A percentile compares a stretch with the other conserved stretches of the same genome.
These are phyloP conservation scores for Pocota personata DNA, from an alignment of 2,888 invertebrate genomes.

Conservation along the genomic window DNA sequence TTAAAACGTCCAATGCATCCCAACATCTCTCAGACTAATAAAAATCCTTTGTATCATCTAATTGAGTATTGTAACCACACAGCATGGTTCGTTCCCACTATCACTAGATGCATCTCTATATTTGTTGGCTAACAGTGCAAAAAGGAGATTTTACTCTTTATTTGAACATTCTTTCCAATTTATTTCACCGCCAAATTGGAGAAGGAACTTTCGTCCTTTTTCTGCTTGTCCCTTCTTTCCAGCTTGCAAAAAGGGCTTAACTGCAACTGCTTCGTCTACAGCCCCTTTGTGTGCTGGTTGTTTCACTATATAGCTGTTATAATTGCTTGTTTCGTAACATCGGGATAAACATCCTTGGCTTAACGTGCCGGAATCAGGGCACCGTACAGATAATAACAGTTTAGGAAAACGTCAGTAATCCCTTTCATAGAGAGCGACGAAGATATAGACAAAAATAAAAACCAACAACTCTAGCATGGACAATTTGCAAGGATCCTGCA, in stretches of 20 bases:
- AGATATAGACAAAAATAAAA: conserved; percentile 21
- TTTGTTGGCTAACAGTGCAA: conserved; percentile 21
- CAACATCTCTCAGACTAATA: neutral
- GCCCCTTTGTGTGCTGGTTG: conserved; percentile 5
- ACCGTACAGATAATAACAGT: conserved; percentile 72
- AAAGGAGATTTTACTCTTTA: conserved; percentile 38
- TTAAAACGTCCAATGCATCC: neutral
- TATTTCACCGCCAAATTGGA: conserved; percentile 66
- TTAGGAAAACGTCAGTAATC: conserved; percentile 72
- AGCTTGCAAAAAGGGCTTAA: conserved; percentile 33
- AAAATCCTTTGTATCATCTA: conserved; percentile 25
- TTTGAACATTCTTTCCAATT: conserved; percentile 63
- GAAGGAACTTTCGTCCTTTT: conserved; percentile 21
- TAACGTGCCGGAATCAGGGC: conserved; percentile 69
- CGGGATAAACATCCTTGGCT: conserved; percentile 54
- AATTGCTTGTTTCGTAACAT: conserved; percentile 53
- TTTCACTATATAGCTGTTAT: conserved; percentile 22
- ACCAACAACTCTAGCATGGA: conserved; percentile 46
- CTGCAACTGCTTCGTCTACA: neutral
- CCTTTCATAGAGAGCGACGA: conserved; percentile 53
- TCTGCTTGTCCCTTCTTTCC: neutral
- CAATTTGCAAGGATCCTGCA: conserved; percentile 72
- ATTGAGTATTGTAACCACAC: conserved; percentile 10
- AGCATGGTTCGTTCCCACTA: neutral
- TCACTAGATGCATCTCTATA: conserved; percentile 7